These are phyloP conservation scores for Gastracanthus pulcherrimus DNA, from an alignment of 2,888 invertebrate species.

Conservation along the genomic window DNA sequence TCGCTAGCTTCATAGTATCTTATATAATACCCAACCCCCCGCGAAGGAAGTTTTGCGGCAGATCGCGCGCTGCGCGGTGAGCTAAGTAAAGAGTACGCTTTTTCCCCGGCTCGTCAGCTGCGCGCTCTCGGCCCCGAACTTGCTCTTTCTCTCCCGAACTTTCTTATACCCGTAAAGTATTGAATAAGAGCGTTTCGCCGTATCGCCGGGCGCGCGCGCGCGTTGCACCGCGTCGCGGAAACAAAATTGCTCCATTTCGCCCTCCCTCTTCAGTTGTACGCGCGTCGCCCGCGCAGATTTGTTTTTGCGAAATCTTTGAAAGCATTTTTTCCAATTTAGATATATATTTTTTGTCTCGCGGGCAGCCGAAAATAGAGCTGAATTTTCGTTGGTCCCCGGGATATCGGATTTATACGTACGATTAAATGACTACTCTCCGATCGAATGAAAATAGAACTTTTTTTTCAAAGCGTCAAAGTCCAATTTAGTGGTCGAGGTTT, in stretches of 20 bases:
- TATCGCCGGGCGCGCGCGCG: not conserved
- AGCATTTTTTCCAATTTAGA: not conserved
- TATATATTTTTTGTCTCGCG: not conserved
- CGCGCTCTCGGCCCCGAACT: not conserved
- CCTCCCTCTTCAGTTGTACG: not conserved
- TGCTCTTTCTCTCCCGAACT: slow-evolving; percentile 10
- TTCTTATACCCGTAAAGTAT: slow-evolving; percentile 43
- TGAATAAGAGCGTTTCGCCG: slow-evolving; percentile 41
- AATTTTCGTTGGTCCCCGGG: not conserved
- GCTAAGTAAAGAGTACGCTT: slow-evolving; percentile 52
- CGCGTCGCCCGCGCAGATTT: not conserved
- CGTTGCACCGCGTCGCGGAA: slow-evolving; percentile 5
- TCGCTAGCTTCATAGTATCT: slow-evolving; percentile 23
- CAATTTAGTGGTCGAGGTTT: not conserved
- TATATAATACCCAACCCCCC: too few relatives aligned
- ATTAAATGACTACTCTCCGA: not conserved
- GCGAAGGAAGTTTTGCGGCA: slow-evolving; percentile 5
- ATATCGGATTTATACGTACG: not conserved
- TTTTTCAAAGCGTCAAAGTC: not conserved
- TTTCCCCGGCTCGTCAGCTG: slow-evolving; percentile 44
- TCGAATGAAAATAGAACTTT: slow-evolving; percentile 1
- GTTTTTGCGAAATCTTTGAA: not conserved
- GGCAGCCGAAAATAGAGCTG: not conserved
- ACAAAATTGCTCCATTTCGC: too few relatives aligned
- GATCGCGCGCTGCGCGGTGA: not conserved